Base-by-base conservation (phyloP, 2,113 vertebrate genomes). In the Heteronetta atricapilla region DNA sequence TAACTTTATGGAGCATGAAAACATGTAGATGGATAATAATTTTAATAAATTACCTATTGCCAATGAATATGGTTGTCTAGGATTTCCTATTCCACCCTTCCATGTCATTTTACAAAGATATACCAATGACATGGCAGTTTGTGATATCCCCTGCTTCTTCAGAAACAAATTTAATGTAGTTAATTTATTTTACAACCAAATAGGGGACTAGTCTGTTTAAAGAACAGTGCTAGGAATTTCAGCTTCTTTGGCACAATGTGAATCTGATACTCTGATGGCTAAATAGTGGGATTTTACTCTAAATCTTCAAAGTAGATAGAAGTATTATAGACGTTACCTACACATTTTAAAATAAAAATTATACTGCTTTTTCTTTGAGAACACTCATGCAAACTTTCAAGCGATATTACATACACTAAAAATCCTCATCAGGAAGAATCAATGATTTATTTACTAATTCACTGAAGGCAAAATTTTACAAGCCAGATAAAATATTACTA, bases 361-460 rank as follows among this genome's bases (percentile, higher is more conserved):
- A 95, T 89, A 67, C 50, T 93, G 86, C 56, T 88, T 93, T 93
- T 94, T 92, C 92, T 93, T 94, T 2, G 31, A 96, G 93, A 94
- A 96, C 86, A 93, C 75, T 96, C 94, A 89, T 29, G 40, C 75
- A 93, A 93, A 88, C 69, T 91, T 96, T 96, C 87, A 95, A 96
- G 91, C 92, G 88, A 94, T 88, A 95, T 91, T 95, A 96, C 93
- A 87, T 91, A 66, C 2, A 26, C 42, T 94, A 91, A 94, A 94
- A 92, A 93, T 95, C 86, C 91, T 97, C 92, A 97, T 94, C 88
- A 92, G 14, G 28, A 94, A 77, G 69, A 94, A 83, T 79, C 59
- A 96, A 95, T 88, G 95, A 75, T 91, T 88, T 79, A 95, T 78
- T 95, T 95, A 95, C 81, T 95, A 97, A 96, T 96, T 91, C 85